Evolutionary conservation across 2,113 vertebrate species (phyloP).

Genomic region (Hemiscyllium ocellatum): DNA sequence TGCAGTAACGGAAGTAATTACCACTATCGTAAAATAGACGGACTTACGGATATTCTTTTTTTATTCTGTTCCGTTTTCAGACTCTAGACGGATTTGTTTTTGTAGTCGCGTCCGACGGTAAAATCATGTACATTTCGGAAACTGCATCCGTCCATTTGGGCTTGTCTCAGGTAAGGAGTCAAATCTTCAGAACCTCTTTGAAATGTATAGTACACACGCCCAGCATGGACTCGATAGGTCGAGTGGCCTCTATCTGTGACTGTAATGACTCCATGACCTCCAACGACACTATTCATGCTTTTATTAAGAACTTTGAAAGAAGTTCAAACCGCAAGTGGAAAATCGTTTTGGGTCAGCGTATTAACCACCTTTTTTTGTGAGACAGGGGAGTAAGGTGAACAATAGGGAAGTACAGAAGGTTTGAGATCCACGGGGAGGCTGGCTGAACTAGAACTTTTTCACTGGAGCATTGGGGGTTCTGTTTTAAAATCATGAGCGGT

Average conservation of each 20-base stretch:
- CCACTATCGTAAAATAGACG: background rate
- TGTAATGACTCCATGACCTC: background rate
- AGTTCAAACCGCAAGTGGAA: background rate
- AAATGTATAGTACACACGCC: background rate
- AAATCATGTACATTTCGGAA: constrained; percentile 97
- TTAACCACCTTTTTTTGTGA: background rate
- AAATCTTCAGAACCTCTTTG: background rate
- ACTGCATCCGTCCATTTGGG: constrained; percentile 91
- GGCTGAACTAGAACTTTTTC: too few relatives aligned
- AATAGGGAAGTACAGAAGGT: too few relatives aligned
- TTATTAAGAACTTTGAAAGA: background rate
- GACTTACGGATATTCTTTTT: background rate
- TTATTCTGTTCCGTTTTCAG: constrained; percentile 56
- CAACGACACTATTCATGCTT: background rate
- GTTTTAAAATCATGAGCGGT: too few relatives aligned
- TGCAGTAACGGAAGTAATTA: too few relatives aligned
- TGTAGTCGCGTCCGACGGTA: constrained; percentile 86
- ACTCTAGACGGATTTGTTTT: constrained; percentile 94
- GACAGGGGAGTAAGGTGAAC: background rate
- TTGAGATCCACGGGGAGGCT: too few relatives aligned
- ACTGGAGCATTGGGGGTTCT: too few relatives aligned
- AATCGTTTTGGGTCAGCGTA: background rate
- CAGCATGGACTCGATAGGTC: background rate
- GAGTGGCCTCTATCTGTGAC: background rate
- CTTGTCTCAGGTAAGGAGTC: constrained; percentile 78